Evolutionary conservation across 2,797 vertebrate species (phyloP).

Genomic region (Spea hammondii): DNA sequence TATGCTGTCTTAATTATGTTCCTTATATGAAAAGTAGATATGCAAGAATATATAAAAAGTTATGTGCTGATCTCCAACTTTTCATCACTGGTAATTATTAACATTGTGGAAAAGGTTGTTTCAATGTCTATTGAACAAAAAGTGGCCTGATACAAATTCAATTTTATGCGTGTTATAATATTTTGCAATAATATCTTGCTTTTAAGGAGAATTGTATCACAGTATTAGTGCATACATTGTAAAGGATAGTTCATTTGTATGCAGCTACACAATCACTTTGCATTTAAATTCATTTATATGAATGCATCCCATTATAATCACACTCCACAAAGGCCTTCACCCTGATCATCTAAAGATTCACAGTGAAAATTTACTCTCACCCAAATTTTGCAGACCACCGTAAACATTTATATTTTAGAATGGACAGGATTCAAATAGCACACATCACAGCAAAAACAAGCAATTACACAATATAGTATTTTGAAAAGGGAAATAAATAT

Average conservation of each 20-base stretch:
- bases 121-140: conserved; percentile 30
- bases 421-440: conserved; percentile 15
- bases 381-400: conserved; percentile 23
- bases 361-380: conserved; percentile 35
- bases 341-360: conserved; percentile 25
- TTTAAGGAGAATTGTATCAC: conserved; percentile 13
- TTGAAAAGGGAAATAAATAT: too few relatives aligned
- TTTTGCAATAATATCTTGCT: conserved; percentile 11
- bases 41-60: conserved; percentile 1
- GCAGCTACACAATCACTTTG: conserved; percentile 14
- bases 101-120: conserved; percentile 27
- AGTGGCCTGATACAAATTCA: conserved; percentile 16
- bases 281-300: conserved; percentile 39
- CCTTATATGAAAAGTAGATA: not conserved
- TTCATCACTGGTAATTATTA: conserved; percentile 27
- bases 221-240: not conserved
- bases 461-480: too few relatives aligned
- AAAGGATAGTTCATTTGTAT: conserved; percentile 30
- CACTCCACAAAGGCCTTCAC: conserved; percentile 35
- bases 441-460: too few relatives aligned
- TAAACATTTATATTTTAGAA: conserved; percentile 35
- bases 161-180: conserved; percentile 29
- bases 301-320: conserved; percentile 43
- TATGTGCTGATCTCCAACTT: conserved; percentile 12
- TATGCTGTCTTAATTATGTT: not conserved